Percentiles rank a stretch among this genome's conserved stretches.
phyloP scores from a whole-genome alignment of 2,888 invertebrate genomes.

The Galeruca laticollis region DNA sequence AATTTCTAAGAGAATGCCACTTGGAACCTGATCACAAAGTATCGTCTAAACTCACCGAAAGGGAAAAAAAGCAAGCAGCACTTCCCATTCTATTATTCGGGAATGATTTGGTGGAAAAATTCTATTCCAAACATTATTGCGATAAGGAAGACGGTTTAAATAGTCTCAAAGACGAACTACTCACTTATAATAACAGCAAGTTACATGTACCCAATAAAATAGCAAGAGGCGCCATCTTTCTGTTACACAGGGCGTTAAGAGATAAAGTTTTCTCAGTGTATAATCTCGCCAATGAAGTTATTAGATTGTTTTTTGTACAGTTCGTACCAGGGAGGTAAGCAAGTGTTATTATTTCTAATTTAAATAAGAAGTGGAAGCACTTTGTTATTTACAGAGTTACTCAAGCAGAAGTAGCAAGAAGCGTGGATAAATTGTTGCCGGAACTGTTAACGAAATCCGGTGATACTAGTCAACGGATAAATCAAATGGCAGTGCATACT shows the following conservation, averaged over 20 bases:
- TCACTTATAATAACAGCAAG: slow-evolving; percentile 65
- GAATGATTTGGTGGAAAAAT: slow-evolving; percentile 88
- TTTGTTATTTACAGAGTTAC: slow-evolving; percentile 73
- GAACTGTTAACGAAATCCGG: slow-evolving; percentile 88
- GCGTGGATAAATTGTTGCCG: slow-evolving; percentile 85
- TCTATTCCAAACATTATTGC: slow-evolving; percentile 90
- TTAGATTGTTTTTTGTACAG: slow-evolving; percentile 83
- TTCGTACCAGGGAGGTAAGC: slow-evolving; percentile 84
- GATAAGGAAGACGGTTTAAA: slow-evolving; percentile 91
- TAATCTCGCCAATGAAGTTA: slow-evolving; percentile 85
- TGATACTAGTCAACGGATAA: slow-evolving; percentile 87
- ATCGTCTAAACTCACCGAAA: slow-evolving; percentile 76
- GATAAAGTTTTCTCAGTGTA: slow-evolving; percentile 93
- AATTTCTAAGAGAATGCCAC: slow-evolving; percentile 82
- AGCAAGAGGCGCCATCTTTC: slow-evolving; percentile 82
- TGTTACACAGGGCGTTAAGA: slow-evolving; percentile 83
- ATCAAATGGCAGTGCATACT: slow-evolving; percentile 89
- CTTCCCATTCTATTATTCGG: slow-evolving; percentile 93
- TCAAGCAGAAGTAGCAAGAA: slow-evolving; percentile 83
- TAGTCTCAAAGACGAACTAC: slow-evolving; percentile 72
- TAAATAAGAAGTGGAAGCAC: neutral
- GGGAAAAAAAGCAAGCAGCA: slow-evolving; percentile 89
- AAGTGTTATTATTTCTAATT: slow-evolving; percentile 11
- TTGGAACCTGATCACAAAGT: slow-evolving; percentile 70
- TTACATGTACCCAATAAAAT: slow-evolving; percentile 80